Evolutionary conservation across 2,113 vertebrate genomes (phyloP).

Genomic region (Gasterosteus nipponicus): DNA sequence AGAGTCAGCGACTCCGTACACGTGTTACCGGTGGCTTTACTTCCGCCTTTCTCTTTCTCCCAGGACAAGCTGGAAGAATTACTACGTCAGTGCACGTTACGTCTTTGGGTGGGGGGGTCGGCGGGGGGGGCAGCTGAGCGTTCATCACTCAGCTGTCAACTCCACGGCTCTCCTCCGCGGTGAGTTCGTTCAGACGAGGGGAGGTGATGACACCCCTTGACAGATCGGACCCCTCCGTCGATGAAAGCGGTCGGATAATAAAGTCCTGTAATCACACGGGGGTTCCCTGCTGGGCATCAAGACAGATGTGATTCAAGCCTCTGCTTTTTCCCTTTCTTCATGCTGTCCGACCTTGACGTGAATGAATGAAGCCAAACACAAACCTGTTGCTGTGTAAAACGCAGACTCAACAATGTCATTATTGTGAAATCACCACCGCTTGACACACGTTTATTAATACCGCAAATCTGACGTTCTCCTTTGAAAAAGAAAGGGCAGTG

Average conservation of each 20-base stretch:
- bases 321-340: not conserved
- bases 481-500: not conserved
- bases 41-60: conserved; percentile 30
- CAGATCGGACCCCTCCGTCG: conserved; percentile 28
- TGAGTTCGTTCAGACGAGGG: conserved; percentile 14
- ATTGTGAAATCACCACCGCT: conserved; percentile 1
- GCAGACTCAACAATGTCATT: conserved; percentile 34
- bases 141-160: conserved; percentile 56
- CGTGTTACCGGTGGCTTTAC: conserved; percentile 24
- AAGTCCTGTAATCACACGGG: conserved; percentile 13
- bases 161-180: conserved; percentile 2
- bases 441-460: conserved; percentile 12
- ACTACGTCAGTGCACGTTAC: conserved; percentile 30
- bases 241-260: conserved; percentile 34
- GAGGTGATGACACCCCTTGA: conserved; percentile 50
- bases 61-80: conserved; percentile 28
- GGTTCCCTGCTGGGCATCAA: conserved; percentile 22
- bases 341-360: not conserved
- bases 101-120: conserved; percentile 43
- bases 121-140: conserved; percentile 44
- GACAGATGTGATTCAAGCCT: conserved; percentile 5
- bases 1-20: conserved; percentile 26
- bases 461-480: conserved; percentile 5
- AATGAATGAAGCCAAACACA: conserved; percentile 26
- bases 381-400: conserved; percentile 28